Percentiles rank a stretch among this genome's conserved stretches.
phyloP scores from a whole-genome alignment of 1,140 invertebrate genomes.

The Mycetomoellerius zeteki region DNA sequence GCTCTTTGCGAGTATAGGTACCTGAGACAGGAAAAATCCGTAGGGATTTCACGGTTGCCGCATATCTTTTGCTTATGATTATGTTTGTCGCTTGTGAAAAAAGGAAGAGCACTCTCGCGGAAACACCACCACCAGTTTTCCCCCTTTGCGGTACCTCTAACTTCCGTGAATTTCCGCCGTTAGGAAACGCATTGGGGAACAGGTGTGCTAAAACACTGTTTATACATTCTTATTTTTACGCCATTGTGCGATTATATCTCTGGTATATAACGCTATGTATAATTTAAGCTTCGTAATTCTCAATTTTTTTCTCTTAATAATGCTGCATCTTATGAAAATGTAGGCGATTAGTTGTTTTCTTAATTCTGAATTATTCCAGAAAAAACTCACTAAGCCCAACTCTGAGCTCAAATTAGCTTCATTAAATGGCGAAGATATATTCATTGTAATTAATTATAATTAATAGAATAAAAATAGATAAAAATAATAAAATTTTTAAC shows the following conservation, averaged over 20 bases:
- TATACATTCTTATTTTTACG: slow-evolving; percentile 30
- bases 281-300: slow-evolving; percentile 31
- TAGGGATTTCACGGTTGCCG: slow-evolving; percentile 37
- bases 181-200: slow-evolving; percentile 21
- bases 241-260: slow-evolving; percentile 36
- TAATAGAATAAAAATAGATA: not conserved
- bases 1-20: not conserved
- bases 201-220: slow-evolving; percentile 48
- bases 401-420: not conserved
- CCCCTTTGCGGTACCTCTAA: not conserved
- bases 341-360: not conserved
- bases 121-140: not conserved
- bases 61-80: slow-evolving; percentile 71
- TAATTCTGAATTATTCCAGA: not conserved
- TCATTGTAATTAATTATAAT: not conserved
- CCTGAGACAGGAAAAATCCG: slow-evolving; percentile 29
- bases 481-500: not conserved
- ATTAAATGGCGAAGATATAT: not conserved
- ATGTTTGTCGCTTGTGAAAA: slow-evolving; percentile 28
- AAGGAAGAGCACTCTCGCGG: not conserved
- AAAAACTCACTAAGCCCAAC: not conserved
- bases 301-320: not conserved
- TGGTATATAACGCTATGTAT: not conserved
- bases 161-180: slow-evolving; percentile 22
- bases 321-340: not conserved